Conservation (phyloP, 2,888 invertebrate species). For the Harmothoe impar region DNA sequence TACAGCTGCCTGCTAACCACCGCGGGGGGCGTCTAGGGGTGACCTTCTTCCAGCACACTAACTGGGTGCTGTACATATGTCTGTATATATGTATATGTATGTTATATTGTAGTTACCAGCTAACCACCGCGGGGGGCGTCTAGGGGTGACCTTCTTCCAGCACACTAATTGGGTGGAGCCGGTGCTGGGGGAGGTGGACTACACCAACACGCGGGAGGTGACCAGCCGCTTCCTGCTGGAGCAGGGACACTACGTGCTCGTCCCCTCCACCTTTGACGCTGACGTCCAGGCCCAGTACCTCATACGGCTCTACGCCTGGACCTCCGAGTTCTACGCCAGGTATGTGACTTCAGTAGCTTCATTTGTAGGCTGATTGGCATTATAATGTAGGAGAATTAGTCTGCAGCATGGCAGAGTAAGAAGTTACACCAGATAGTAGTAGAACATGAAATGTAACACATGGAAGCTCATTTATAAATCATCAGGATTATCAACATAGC, state of each 20-base stretch:
- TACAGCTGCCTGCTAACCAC: conserved; percentile 15
- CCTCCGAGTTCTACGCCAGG: conserved; percentile 56
- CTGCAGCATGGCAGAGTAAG: no score
- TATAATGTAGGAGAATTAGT: no score
- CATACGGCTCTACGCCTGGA: conserved; percentile 68
- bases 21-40: background rate
- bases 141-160: conserved; percentile 45
- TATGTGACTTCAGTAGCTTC: no score
- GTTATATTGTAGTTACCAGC: background rate
- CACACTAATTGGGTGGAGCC: conserved; percentile 61
- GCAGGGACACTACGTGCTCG: conserved; percentile 84
- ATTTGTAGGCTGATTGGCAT: no score
- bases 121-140: background rate
- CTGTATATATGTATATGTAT: no score
- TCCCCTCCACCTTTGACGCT: conserved; percentile 81
- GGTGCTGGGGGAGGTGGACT: conserved; percentile 63
- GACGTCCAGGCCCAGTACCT: conserved; percentile 66
- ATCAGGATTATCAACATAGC: no score
- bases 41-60: conserved; percentile 45
- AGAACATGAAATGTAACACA: no score
- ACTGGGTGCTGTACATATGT: no score
- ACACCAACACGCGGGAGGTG: conserved; percentile 83
- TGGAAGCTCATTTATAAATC: no score
- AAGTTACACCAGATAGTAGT: no score
- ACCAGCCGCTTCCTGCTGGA: conserved; percentile 83